Conservation (phyloP, 1,140 invertebrate species). For the Pemphigus obesinymphae region DNA sequence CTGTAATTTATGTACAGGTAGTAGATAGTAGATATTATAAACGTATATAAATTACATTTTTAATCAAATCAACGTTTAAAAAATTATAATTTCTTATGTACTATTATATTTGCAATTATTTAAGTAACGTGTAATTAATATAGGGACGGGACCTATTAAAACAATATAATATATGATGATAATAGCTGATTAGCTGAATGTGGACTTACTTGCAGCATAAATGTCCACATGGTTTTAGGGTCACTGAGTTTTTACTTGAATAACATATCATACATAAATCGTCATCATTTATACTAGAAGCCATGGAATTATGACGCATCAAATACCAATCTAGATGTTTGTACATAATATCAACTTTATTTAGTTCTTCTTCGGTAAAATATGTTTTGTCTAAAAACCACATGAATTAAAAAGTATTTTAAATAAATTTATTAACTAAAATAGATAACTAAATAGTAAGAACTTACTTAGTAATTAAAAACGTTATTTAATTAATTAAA, state of each 20-base stretch:
- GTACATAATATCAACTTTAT: neutral
- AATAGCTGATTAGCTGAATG: neutral
- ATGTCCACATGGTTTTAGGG: slow-evolving; percentile 7
- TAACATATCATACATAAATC: slow-evolving; percentile 31
- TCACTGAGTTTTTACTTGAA: neutral
- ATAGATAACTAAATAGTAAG: neutral
- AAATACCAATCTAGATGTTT: slow-evolving; percentile 17
- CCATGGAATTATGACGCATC: neutral
- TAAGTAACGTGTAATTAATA: neutral
- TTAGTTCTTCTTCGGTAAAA: neutral
- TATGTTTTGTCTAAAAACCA: neutral
- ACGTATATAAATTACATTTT: neutral
- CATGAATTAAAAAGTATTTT: neutral
- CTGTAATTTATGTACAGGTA: neutral
- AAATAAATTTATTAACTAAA: neutral
- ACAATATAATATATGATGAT: neutral
- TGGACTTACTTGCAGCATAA: slow-evolving; percentile 22
- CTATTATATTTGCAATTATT: neutral
- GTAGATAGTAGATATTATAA: neutral
- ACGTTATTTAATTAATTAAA: neutral
- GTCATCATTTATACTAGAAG: slow-evolving; percentile 3
- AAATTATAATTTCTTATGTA: neutral
- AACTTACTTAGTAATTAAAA: neutral
- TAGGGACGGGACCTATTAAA: neutral
- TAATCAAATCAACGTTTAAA: too few relatives aligned